These are phyloP conservation scores for Saxidomus purpurata DNA, from an alignment of 1,140 invertebrate genomes.

Conservation along the genomic window DNA sequence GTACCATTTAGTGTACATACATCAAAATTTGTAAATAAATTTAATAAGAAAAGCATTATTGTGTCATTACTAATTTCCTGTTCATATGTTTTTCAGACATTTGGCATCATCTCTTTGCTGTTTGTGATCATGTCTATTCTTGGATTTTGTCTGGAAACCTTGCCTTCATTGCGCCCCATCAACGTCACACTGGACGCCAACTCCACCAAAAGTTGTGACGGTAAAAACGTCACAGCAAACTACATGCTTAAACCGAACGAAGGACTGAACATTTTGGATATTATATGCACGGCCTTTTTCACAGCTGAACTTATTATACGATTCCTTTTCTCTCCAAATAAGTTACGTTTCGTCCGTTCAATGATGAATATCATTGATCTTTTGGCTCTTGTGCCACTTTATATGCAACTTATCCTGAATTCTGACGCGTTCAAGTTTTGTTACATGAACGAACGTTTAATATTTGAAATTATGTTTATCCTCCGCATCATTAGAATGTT, in stretches of 20 bases:
- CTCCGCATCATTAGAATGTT: conserved; percentile 84
- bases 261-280: conserved; percentile 77
- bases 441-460: conserved; percentile 78
- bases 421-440: conserved; percentile 75
- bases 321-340: conserved; percentile 86
- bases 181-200: conserved; percentile 78
- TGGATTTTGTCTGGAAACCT: conserved; percentile 97
- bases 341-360: conserved; percentile 85
- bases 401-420: conserved; percentile 80
- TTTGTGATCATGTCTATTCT: conserved; percentile 96
- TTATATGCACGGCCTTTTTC: conserved; percentile 87
- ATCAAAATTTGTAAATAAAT: no score
- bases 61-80: no score
- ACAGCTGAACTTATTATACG: conserved; percentile 86
- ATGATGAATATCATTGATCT: conserved; percentile 88
- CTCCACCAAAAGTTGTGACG: conserved; percentile 29
- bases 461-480: conserved; percentile 82
- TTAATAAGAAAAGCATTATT: no score
- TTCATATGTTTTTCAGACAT: conserved; percentile 90
- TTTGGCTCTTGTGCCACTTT: conserved; percentile 86
- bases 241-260: conserved; percentile 72
- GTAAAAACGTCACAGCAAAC: neutral
- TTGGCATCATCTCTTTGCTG: conserved; percentile 94
- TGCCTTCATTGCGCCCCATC: conserved; percentile 92
- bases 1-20: no score